Conservation (phyloP, 1,140 invertebrate species). For the Hylaeus anthracinus region DNA sequence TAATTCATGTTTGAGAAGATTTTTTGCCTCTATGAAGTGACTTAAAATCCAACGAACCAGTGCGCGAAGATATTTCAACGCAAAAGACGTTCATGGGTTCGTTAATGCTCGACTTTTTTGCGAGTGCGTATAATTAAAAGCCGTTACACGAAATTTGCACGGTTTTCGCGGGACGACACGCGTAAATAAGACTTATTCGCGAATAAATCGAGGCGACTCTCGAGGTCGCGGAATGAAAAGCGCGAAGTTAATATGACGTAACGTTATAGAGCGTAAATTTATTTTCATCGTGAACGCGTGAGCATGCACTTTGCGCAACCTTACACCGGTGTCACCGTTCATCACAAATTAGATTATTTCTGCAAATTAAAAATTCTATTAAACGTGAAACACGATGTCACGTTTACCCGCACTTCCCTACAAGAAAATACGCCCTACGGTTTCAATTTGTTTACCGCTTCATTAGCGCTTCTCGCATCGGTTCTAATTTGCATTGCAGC, state of each 20-base stretch:
- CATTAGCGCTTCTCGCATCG: not conserved
- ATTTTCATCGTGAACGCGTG: not conserved
- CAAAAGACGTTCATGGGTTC: not conserved
- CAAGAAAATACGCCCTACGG: not conserved
- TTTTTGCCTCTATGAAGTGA: too few relatives aligned
- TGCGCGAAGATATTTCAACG: not conserved
- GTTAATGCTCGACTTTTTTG: not conserved
- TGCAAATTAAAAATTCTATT: conserved; percentile 7
- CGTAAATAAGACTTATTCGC: not conserved
- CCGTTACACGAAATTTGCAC: not conserved
- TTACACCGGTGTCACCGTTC: not conserved
- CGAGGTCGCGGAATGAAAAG: not conserved
- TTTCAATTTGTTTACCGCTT: not conserved
- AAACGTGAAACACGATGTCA: not conserved
- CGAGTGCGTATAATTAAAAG: not conserved
- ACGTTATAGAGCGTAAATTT: not conserved
- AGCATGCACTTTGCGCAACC: not conserved
- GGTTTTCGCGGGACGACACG: not conserved
- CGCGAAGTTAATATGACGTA: not conserved
- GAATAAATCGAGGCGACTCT: too few relatives aligned
- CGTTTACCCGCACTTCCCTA: not conserved
- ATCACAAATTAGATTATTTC: conserved; percentile 2
- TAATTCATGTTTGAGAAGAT: too few relatives aligned
- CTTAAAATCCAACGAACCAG: not conserved
- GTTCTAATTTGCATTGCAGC: too few relatives aligned